Base-by-base conservation (phyloP, 1,140 invertebrate genomes). In the Dryas iulia region DNA sequence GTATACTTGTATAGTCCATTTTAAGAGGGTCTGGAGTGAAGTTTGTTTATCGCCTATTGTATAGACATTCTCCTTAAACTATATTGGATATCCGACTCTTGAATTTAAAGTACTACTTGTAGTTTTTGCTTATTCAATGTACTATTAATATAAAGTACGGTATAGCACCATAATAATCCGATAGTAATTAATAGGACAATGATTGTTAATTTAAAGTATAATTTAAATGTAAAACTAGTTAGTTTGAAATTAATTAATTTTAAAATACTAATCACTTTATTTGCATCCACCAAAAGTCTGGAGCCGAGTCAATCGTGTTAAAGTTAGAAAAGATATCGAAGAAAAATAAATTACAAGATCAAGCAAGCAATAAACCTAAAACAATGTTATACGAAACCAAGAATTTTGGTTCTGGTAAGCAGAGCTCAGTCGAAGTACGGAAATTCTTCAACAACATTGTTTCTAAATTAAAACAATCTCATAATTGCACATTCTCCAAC, bases 401-500 rank as follows among this genome's bases (percentile, higher is more conserved):
- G 83, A 89, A 89, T 87, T 85, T 83, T 79, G 86, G 81, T 83
- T 87, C 81, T 77, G 78, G 84, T 82, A 84, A 82, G 78, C 77
- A 79, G 75, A 89, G 83, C 82, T 84, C 70, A 78, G 72, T 84
- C 77, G 74, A 78, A 87, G 82, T 83, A 82, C 77, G 82, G 78
- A 83, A 85, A 89, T 91, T 89, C 86, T 89, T 89, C 76, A 80
- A 82, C 82, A 89, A 89, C 89, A 89, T 87, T 91, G 89, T 91
- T 89, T 89, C 83, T 84, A 90, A 91, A 91, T 91, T 91, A 91
- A 91, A 91, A 91, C 89, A 91, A 91, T 90, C 85, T 90, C 83
- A 88, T 90, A 89, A 91, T 91, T 89, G 87, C 87, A 91, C 86
- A 90, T 91, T 90, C 87, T 85, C 81, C 66, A 87, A 88, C 80